Percentiles rank a stretch among this genome's conserved stretches.
These are phyloP conservation scores for Microcebus griseorufus DNA, from an alignment of 2,113 vertebrate genomes.

Conservation along the genomic window DNA sequence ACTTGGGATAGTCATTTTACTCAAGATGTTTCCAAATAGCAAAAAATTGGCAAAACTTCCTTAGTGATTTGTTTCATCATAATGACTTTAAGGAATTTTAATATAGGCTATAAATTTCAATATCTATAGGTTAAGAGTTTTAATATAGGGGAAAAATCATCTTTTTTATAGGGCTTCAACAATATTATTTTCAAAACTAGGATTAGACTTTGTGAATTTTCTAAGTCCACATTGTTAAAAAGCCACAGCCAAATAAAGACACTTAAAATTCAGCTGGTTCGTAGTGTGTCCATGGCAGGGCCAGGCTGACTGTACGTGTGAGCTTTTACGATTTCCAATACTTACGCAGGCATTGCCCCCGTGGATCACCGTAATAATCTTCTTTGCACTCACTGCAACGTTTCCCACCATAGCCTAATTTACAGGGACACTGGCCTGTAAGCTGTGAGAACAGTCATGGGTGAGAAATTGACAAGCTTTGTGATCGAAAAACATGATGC, in stretches of 20 bases:
- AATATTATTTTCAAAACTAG: not conserved
- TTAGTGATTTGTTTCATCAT: not conserved
- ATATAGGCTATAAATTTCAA: not conserved
- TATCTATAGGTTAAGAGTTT: not conserved
- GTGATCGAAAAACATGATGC: not conserved
- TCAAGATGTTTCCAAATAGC: not conserved
- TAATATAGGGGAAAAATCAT: not conserved
- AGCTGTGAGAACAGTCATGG: constrained; percentile 82
- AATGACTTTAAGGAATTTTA: constrained; percentile 31
- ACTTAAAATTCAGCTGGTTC: not conserved
- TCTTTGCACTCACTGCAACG: constrained; percentile 88
- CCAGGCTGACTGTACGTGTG: not conserved
- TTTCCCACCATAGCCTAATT: constrained; percentile 86
- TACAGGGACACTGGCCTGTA: constrained; percentile 91
- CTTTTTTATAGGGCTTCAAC: not conserved
- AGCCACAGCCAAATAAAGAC: not conserved
- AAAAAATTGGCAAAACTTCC: not conserved
- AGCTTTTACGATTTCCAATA: constrained; percentile 39
- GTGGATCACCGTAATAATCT: constrained; percentile 88
- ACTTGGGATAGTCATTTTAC: not conserved
- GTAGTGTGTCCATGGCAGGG: not conserved
- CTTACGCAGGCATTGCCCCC: constrained; percentile 86
- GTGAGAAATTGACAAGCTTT: constrained; percentile 46
- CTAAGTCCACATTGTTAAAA: not conserved
- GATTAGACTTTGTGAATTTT: not conserved